These are phyloP conservation scores for Pelecanus crispus DNA, from an alignment of 2,113 vertebrate genomes.

Conservation along the genomic window DNA sequence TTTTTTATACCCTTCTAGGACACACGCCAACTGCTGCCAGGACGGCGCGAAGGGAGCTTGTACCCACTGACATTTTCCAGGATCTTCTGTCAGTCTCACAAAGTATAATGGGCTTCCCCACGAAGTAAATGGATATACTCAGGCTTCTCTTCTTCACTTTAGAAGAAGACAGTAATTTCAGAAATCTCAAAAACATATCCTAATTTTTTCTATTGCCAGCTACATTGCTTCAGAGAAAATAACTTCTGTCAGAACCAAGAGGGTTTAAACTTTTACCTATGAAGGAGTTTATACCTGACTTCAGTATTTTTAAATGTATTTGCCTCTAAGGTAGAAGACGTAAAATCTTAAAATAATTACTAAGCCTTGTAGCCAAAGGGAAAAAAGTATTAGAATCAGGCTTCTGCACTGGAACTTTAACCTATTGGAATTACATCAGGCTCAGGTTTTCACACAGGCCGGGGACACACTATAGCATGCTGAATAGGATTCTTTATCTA, in stretches of 20 bases:
- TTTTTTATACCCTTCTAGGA: not conserved
- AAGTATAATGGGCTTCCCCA: not conserved
- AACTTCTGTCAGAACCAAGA: not conserved
- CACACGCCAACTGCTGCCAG: rapidly evolving
- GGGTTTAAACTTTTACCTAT: conserved; percentile 15
- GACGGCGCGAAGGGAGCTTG: rapidly evolving
- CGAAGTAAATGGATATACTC: not conserved
- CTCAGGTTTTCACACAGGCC: conserved; percentile 25
- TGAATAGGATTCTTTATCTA: conserved; percentile 63
- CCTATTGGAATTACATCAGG: conserved; percentile 53
- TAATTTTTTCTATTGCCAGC: not conserved
- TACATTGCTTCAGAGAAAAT: not conserved
- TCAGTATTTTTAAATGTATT: not conserved
- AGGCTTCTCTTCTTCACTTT: not conserved
- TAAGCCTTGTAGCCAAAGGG: conserved; percentile 28
- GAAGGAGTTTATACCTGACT: not conserved
- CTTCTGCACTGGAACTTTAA: conserved; percentile 29
- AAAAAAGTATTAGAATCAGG: not conserved
- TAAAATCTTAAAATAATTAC: conserved; percentile 54
- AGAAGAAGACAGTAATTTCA: not conserved
- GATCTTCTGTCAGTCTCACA: not conserved
- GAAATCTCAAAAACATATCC: not conserved
- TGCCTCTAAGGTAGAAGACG: not conserved
- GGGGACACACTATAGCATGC: not conserved
- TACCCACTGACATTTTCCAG: not conserved